Evolutionary conservation across 2,797 vertebrate species (phyloP).

Genomic region (Mus minutoides): DNA sequence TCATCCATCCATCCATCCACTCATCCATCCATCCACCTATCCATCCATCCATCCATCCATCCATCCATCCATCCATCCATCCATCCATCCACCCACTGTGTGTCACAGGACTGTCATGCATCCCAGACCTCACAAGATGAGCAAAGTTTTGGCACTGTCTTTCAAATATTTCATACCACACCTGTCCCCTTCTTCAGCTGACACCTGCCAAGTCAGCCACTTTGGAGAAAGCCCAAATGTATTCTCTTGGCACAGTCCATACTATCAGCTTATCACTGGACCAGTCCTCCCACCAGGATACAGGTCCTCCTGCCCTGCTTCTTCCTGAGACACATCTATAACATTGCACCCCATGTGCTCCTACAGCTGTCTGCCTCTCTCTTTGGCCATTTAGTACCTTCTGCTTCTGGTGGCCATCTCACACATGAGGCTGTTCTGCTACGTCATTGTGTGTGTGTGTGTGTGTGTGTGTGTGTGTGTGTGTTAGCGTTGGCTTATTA

Average conservation of each 20-base stretch:
- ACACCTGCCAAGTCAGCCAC: too few relatives aligned
- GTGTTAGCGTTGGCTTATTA: background rate
- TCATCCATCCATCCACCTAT: rapidly evolving
- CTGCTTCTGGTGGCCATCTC: background rate
- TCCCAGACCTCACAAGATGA: background rate
- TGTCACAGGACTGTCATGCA: background rate
- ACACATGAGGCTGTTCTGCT: background rate
- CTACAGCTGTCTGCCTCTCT: background rate
- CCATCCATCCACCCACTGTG: background rate
- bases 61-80: background rate
- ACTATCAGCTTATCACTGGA: too few relatives aligned
- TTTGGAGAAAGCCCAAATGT: background rate
- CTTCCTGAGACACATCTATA: background rate
- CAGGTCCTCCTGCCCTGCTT: background rate
- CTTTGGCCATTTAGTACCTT: background rate
- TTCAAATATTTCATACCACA: background rate
- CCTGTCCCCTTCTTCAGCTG: background rate
- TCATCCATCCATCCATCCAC: background rate
- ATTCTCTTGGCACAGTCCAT: background rate
- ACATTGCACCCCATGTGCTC: too few relatives aligned
- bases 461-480: background rate
- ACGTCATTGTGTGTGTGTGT: background rate
- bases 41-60: background rate
- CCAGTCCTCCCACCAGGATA: background rate
- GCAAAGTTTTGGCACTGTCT: background rate